Evolutionary conservation across 2,888 invertebrate genomes (phyloP).

Genomic region (Epirrhoe alternata): DNA sequence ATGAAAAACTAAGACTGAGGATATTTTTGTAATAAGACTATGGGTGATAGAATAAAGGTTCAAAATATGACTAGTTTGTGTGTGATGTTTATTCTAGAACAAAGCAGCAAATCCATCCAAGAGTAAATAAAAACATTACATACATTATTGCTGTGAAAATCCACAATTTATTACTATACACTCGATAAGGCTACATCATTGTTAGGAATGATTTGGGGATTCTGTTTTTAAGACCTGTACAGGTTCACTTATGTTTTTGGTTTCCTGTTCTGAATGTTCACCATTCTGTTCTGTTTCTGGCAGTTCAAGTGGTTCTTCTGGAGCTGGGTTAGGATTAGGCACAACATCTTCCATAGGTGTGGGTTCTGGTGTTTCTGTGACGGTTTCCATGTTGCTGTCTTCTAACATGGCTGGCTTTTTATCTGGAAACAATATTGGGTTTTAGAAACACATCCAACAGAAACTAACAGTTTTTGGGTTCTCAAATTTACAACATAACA

Average conservation of each 20-base stretch:
- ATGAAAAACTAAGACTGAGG: too few relatives aligned
- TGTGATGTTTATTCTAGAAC: constrained; percentile 4
- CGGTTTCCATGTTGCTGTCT: constrained; percentile 48
- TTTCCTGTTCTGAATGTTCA: constrained; percentile 12
- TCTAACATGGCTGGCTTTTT: constrained; percentile 30
- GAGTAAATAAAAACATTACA: neutral
- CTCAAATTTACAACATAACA: neutral
- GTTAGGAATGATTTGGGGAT: constrained; percentile 53
- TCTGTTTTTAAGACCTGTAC: constrained; percentile 25
- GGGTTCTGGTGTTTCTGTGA: constrained; percentile 8
- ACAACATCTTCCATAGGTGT: constrained; percentile 14
- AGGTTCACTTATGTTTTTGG: constrained; percentile 5
- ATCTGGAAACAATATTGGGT: neutral
- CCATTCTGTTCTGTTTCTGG: constrained; percentile 18
- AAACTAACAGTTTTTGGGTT: neutral
- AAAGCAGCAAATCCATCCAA: neutral
- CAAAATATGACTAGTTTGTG: neutral
- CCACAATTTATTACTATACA: constrained; percentile 42
- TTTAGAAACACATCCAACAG: neutral
- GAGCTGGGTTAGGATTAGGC: neutral
- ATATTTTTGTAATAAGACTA: too few relatives aligned
- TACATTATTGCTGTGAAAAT: constrained; percentile 23
- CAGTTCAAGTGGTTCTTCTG: constrained; percentile 31
- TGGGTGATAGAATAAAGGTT: too few relatives aligned
- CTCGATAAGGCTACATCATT: constrained; percentile 25